These are phyloP conservation scores for Ctena decussata DNA, from an alignment of 2,888 invertebrate species.

Conservation along the genomic window DNA sequence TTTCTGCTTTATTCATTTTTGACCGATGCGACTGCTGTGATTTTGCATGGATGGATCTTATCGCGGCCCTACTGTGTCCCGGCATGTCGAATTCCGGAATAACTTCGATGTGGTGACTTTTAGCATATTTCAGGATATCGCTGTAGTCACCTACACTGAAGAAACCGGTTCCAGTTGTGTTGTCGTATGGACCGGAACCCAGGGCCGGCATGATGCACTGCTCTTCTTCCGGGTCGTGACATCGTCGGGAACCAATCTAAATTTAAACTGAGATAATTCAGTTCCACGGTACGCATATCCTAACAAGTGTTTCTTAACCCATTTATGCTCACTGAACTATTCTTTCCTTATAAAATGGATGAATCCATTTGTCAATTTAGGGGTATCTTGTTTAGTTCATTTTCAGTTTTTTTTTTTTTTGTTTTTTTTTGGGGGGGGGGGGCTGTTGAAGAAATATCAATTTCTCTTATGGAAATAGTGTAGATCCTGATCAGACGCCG, in stretches of 20 bases:
- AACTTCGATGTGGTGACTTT: constrained; percentile 77
- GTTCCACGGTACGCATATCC: too few relatives aligned
- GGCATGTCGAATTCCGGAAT: constrained; percentile 86
- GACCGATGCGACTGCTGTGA: constrained; percentile 50
- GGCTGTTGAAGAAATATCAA: too few relatives aligned
- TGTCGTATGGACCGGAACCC: constrained; percentile 76
- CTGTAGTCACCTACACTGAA: constrained; percentile 79
- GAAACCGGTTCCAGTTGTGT: constrained; percentile 77
- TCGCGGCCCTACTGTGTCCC: constrained; percentile 82
- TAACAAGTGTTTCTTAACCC: too few relatives aligned
- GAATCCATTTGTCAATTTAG: too few relatives aligned
- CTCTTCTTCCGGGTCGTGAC: constrained; percentile 77
- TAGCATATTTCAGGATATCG: constrained; percentile 81
- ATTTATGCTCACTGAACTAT: too few relatives aligned
- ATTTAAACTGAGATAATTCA: neutral
- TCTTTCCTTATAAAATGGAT: too few relatives aligned
- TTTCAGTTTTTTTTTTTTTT: too few relatives aligned
- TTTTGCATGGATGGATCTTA: constrained; percentile 79
- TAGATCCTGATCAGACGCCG: too few relatives aligned
- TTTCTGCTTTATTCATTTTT: constrained; percentile 40
- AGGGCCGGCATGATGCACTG: constrained; percentile 80
- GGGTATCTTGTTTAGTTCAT: too few relatives aligned
- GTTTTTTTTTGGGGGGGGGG: too few relatives aligned
- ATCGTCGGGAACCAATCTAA: constrained; percentile 80
- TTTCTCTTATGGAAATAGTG: too few relatives aligned